Evolutionary conservation across 2,113 vertebrate species (phyloP).

Genomic region (Pelusios castaneus): DNA sequence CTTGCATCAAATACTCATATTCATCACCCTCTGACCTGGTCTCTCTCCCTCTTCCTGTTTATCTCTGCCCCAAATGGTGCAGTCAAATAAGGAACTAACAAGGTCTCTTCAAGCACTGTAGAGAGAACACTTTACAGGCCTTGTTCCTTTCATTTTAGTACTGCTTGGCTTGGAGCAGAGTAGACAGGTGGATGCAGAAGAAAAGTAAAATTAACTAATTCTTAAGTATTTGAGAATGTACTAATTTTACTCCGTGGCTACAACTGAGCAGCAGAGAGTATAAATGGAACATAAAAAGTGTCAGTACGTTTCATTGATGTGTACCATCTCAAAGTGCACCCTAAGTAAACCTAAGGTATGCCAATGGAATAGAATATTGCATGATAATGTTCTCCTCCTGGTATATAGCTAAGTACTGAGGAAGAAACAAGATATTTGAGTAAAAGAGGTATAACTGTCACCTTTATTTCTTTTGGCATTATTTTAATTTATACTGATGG

Average conservation of each 20-base stretch:
- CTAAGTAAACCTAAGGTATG: neutral
- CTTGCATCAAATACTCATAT: neutral
- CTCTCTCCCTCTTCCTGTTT: neutral
- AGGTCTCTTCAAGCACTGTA: neutral
- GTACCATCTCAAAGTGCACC: neutral
- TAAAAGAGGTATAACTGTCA: neutral
- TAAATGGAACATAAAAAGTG: neutral
- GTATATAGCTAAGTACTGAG: neutral
- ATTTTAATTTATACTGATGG: neutral
- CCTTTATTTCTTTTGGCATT: neutral
- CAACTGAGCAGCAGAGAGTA: neutral
- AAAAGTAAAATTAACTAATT: neutral
- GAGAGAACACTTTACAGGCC: neutral
- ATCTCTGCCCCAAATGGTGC: neutral
- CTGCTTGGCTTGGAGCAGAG: neutral
- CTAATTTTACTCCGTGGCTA: neutral
- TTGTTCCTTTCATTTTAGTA: fast-evolving
- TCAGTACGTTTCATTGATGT: fast-evolving
- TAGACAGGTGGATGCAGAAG: neutral
- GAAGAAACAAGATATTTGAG: fast-evolving
- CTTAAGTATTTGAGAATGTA: neutral
- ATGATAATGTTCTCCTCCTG: neutral
- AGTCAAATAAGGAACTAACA: fast-evolving
- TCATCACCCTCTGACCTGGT: neutral
- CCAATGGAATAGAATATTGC: neutral